Base-by-base conservation (phyloP, 53 echinoderm and acorn worm genomes). In the Zoroaster sp. region DNA sequence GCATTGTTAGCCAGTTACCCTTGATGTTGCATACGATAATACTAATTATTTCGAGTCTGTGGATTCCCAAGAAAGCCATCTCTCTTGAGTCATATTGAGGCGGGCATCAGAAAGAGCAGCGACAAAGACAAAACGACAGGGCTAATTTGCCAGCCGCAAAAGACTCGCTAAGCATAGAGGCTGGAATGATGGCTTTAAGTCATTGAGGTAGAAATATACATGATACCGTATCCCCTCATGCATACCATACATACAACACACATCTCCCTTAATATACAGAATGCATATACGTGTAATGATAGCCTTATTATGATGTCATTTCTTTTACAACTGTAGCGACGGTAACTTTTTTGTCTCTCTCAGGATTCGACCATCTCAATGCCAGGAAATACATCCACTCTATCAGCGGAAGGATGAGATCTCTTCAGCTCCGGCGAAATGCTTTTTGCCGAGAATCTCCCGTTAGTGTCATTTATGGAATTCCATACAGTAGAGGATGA, bases 351-450 rank as follows among this genome's bases (percentile, higher is more conserved):
- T 4, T 66, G 66, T 30, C 81, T 81, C 81, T 81, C 81, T 9
- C 35, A 43, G 81, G 81, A 81, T 67, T 81, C 81, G 44, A 54
- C 67, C 67, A 81, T 66, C 81, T 67, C 30, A 66, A 81, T 43
- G 18, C 42, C 66, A 81, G 81, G 81, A 81, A 81, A 81, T 81
- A 42, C 66, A 67, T 28, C 81, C 81, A 81, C 81, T 81, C 81
- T 81, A 31, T 14, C 81, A 4, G 44, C 81, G 81, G 81, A 81
- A 81, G 81, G 81, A 81, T 81, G 67, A 40, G 66, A 81, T 81
- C 81, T 81, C 2, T 81, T 81, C 81, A 81, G 81, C 81, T 81
- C 66, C 44, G 81, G 66, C 40, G 66, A 31, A 81, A 31, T 40
- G 81, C 66, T 67, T 81, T 81, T 81, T 68, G 44, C 81, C 14